These are phyloP conservation scores for Chondrosia reniformis DNA, from an alignment of 37 sponge, comb jelly and placozoan species.

Conservation along the genomic window DNA sequence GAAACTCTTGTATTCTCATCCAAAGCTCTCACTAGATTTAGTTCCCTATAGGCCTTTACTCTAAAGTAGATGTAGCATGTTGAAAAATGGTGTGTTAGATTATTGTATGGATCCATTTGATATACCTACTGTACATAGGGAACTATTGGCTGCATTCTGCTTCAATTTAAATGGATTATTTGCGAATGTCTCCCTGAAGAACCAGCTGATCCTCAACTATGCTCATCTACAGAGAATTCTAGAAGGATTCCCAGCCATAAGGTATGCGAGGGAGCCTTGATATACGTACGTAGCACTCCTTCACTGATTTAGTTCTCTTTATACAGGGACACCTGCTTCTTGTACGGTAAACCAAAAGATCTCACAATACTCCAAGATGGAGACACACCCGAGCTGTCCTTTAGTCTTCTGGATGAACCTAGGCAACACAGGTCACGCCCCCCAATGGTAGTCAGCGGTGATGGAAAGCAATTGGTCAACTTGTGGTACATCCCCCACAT, in stretches of 20 bases:
- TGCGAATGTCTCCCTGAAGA: conserved; percentile 37
- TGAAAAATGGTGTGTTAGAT: no score
- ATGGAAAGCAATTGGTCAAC: conserved; percentile 57
- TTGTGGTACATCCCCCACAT: conserved; percentile 72
- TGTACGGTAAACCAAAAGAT: conserved; percentile 9
- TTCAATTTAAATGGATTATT: conserved; percentile 19
- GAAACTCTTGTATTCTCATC: no score
- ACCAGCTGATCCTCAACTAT: conserved; percentile 42
- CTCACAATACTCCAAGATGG: not conserved
- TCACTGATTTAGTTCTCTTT: not conserved
- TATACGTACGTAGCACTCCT: not conserved
- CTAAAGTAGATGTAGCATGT: no score
- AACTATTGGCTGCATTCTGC: conserved; percentile 34
- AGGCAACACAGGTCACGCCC: conserved; percentile 19
- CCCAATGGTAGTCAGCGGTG: conserved; percentile 25
- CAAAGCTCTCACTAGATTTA: no score
- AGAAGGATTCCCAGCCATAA: conserved; percentile 34
- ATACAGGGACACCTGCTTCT: not conserved
- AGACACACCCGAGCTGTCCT: not conserved
- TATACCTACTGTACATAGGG: not conserved
- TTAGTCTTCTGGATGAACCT: not conserved
- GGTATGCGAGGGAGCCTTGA: conserved; percentile 13
- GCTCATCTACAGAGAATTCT: conserved; percentile 27
- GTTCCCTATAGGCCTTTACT: no score
- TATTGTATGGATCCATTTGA: not conserved